Evolutionary conservation across 2,113 vertebrate genomes (phyloP).

Genomic region (Larimichthys polyactis): DNA sequence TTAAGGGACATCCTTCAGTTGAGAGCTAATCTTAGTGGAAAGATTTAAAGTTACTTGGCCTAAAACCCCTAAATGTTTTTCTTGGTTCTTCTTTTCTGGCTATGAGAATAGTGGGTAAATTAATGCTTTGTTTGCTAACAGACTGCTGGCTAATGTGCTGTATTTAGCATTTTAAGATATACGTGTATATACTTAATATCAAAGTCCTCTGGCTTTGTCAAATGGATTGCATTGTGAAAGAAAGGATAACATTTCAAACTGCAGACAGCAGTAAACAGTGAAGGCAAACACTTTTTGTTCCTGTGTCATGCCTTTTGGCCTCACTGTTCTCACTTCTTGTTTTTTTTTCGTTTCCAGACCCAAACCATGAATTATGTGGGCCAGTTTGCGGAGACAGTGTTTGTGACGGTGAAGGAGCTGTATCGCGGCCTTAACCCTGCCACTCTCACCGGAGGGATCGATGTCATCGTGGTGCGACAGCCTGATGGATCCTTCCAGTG

Average conservation of each 20-base stretch:
- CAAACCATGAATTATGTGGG: slow-evolving; percentile 96
- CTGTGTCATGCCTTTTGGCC: neutral
- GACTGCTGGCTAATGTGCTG: neutral
- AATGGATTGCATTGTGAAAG: neutral
- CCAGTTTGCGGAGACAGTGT: slow-evolving; percentile 91
- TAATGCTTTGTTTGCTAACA: neutral
- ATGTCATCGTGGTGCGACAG: slow-evolving; percentile 94
- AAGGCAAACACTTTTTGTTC: neutral
- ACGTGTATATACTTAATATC: neutral
- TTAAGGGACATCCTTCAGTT: neutral
- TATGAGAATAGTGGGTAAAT: neutral
- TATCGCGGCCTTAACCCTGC: slow-evolving; percentile 93
- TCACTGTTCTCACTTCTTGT: slow-evolving; percentile 24
- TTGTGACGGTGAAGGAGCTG: slow-evolving; percentile 91
- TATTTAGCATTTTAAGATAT: neutral
- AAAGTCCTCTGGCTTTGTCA: too few species aligned
- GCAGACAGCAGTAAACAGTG: neutral
- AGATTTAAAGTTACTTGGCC: slow-evolving; percentile 1
- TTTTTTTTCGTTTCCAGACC: slow-evolving; percentile 67
- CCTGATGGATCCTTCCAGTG: slow-evolving; percentile 91
- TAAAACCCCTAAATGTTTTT: slow-evolving; percentile 7
- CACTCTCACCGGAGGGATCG: slow-evolving; percentile 92
- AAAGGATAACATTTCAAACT: neutral
- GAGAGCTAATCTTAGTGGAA: neutral
- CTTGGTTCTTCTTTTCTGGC: neutral